These are phyloP conservation scores for Xanthia icteritia DNA, from an alignment of 2,888 invertebrate species.

Conservation along the genomic window DNA sequence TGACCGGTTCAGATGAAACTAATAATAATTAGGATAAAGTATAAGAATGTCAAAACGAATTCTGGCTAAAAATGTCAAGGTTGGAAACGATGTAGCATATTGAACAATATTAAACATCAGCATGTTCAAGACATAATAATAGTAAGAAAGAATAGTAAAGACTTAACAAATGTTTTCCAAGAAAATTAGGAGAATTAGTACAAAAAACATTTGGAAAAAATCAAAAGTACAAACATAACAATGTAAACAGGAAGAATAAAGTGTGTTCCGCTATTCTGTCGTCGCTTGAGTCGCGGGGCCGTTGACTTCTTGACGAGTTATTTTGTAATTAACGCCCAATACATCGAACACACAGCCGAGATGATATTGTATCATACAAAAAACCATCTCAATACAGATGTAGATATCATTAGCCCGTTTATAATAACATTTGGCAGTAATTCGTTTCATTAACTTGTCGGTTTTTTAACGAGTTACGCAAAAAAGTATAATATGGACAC, in stretches of 20 bases:
- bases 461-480: conserved; percentile 66
- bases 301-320: conserved; percentile 77
- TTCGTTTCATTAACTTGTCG: conserved; percentile 70
- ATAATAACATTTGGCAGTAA: conserved; percentile 70
- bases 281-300: conserved; percentile 73
- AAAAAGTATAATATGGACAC: conserved; percentile 64
- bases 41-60: not conserved
- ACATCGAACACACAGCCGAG: conserved; percentile 68
- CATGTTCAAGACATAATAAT: conserved; percentile 13
- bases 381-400: conserved; percentile 68
- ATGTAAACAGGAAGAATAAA: conserved; percentile 65
- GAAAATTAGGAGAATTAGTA: conserved; percentile 43
- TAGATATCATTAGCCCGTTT: conserved; percentile 70
- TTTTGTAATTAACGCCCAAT: conserved; percentile 82
- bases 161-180: conserved; percentile 18
- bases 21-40: not conserved
- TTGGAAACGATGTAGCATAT: conserved; percentile 15
- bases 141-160: conserved; percentile 17
- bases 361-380: conserved; percentile 71
- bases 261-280: conserved; percentile 67
- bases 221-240: conserved; percentile 59
- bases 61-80: conserved; percentile 50
- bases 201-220: conserved; percentile 54
- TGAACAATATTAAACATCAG: not conserved
- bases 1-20: not conserved